Conservation (phyloP, 2,888 invertebrate species). For the Eustalomyia histrio region DNA sequence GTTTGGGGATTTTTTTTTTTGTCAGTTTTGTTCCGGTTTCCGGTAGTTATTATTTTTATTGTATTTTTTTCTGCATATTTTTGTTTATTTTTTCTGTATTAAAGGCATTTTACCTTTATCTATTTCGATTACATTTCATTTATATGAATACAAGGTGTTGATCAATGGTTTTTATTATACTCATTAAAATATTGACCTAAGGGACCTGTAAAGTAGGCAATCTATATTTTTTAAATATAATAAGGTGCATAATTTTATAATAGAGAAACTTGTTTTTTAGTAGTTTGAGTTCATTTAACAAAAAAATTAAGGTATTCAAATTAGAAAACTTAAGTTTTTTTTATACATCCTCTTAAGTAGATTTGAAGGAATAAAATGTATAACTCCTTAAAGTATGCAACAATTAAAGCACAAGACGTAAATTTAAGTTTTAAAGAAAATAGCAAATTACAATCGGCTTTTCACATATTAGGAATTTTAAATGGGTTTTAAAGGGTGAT, state of each 20-base stretch:
- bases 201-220: slow-evolving; percentile 56
- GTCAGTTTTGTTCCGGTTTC: slow-evolving; percentile 1
- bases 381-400: background rate
- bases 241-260: too few relatives aligned
- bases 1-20: slow-evolving; percentile 2
- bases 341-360: background rate
- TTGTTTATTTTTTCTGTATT: background rate
- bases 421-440: too few relatives aligned
- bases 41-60: slow-evolving; percentile 31
- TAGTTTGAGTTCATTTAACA: too few relatives aligned
- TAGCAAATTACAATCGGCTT: too few relatives aligned
- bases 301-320: too few relatives aligned
- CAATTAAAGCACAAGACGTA: background rate
- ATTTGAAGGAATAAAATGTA: background rate
- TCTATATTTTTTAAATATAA: slow-evolving; percentile 22
- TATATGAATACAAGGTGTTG: slow-evolving; percentile 54
- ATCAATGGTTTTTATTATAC: slow-evolving; percentile 57
- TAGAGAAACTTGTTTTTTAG: too few relatives aligned
- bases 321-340: background rate
- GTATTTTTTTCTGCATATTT: slow-evolving; percentile 12
- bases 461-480: too few relatives aligned
- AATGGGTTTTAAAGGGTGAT: too few relatives aligned
- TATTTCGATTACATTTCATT: background rate
- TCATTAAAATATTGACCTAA: slow-evolving; percentile 58
- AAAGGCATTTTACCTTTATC: background rate